Percentiles rank a stretch among this genome's conserved stretches.
These are phyloP conservation scores for Alfaro cultratus DNA, from an alignment of 2,797 vertebrate genomes.

Conservation along the genomic window DNA sequence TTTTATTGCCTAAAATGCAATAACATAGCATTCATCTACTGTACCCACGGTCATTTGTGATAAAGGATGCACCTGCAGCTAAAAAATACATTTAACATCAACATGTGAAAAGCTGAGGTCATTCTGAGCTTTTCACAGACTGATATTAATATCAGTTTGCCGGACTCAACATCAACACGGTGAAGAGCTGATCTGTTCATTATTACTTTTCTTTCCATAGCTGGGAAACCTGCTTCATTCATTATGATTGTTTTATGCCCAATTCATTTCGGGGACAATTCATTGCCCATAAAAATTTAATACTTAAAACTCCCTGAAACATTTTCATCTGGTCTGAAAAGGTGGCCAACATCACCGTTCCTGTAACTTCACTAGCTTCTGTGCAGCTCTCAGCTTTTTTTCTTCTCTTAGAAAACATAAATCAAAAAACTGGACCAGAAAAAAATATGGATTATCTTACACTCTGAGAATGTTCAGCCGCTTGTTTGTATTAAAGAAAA, in stretches of 20 bases:
- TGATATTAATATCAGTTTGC: no score
- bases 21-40: background rate
- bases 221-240: background rate
- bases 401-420: background rate
- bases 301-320: background rate
- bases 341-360: background rate
- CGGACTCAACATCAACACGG: background rate
- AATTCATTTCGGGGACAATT: no score
- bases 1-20: background rate
- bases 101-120: background rate
- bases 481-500: background rate
- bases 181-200: background rate
- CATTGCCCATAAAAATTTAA: background rate
- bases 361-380: background rate
- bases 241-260: no score
- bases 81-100: background rate
- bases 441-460: background rate
- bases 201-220: background rate
- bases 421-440: background rate
- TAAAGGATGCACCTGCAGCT: background rate
- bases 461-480: background rate
- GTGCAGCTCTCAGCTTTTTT: background rate
- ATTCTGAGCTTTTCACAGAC: background rate
- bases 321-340: slow-evolving; percentile 1
- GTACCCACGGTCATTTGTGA: background rate